Base-by-base conservation (phyloP, 1,140 invertebrate species). In the Papilio helenus region DNA sequence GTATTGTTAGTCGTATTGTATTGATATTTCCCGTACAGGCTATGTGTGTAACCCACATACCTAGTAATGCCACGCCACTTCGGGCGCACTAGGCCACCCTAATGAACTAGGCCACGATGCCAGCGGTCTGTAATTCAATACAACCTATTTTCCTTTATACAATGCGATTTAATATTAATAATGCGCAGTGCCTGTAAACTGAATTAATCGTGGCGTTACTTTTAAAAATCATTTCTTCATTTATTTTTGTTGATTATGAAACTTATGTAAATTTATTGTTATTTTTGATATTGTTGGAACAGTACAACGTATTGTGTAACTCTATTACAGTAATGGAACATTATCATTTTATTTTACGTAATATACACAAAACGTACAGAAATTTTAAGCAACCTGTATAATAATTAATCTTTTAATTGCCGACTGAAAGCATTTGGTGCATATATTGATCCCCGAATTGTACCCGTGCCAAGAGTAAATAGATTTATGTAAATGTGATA, bases 391-490 rank as follows among this genome's bases (percentile, higher is more conserved):
- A 20, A 0, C 51, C 51, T 55, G 51, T 55, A 55, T 55, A 20
- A 18, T 55, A 55, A 55, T 55, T 55, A 55, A 55, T 55, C 51
- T 55, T 55, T n/a, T 55, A 55, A 55, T 55, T 9, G 51, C n/a
- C 20, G 51, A 20, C 44, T 20, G 5, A 29, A 73, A 29, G 14
- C 72, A 26, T 74, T 74, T 26, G 23, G 42, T 49, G 20, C 42
- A 74, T 7, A 74, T 51, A 49, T 74, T 74, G 72, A 74, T 74
- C 44, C 72, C 51, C 39, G 9, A 74, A 49, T 49, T 74, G 44
- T 46, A 20, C 20, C n/a, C 20, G 72, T 49, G 72, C 72, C 72
- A 74, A 74, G 72, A 72, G 18, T 20, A 20, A 42, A 72, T 72
- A 18, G 42, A 23, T 39, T 44, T 44, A n/a, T 72, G 42, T 72